Conservation (phyloP, 2,113 vertebrate species). For the Recurvirostra avosetta region DNA sequence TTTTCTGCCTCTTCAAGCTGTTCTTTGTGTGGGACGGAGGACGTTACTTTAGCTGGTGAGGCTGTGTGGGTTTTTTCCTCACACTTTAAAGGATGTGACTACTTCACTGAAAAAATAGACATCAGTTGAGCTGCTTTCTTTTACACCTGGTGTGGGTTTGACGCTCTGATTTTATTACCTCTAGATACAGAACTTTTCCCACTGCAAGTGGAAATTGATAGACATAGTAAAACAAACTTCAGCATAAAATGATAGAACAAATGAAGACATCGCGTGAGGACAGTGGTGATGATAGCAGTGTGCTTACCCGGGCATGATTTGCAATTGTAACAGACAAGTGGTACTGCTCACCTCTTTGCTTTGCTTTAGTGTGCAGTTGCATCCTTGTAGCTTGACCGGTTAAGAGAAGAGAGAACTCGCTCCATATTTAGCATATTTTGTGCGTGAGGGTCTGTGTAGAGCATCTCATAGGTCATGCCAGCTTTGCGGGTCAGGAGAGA, state of each 20-base stretch:
- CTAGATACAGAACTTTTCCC: neutral
- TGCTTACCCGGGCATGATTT: neutral
- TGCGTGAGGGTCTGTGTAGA: accelerated
- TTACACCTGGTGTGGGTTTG: neutral
- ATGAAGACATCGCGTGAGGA: neutral
- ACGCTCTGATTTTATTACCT: neutral
- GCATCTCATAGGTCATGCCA: neutral
- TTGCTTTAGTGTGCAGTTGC: neutral
- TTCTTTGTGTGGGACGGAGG: neutral
- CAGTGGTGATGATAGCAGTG: neutral
- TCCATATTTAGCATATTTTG: neutral
- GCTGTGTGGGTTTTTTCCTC: neutral
- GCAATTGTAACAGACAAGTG: neutral
- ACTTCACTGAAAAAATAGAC: neutral
- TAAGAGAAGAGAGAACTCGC: neutral
- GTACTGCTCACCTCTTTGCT: accelerated
- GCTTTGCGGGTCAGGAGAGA: neutral
- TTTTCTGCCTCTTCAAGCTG: neutral
- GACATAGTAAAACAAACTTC: neutral
- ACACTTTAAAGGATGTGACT: neutral
- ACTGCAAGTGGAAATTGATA: neutral
- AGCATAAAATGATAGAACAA: neutral
- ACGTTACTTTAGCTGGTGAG: neutral
- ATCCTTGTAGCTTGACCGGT: neutral
- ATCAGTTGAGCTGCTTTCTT: neutral